Conservation (phyloP, 2,113 vertebrate genomes). For the Leucosticte australis region DNA sequence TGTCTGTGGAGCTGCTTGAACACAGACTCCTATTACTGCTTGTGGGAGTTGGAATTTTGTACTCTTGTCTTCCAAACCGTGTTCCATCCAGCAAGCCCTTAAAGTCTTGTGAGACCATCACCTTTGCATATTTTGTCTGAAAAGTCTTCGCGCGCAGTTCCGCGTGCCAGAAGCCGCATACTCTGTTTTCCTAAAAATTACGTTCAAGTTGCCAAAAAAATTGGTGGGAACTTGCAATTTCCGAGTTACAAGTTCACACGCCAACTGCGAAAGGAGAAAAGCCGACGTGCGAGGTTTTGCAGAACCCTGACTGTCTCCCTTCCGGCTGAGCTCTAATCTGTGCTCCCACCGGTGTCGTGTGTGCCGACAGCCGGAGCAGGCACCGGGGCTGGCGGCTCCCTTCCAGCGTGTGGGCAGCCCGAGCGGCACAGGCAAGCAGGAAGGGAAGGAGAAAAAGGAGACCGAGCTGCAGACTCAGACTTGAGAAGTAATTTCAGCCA, state of each 20-base stretch:
- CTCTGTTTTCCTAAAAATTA: slow-evolving; percentile 60
- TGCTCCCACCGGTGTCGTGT: slow-evolving; percentile 22
- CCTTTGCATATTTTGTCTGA: slow-evolving; percentile 62
- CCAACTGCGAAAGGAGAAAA: slow-evolving; percentile 54
- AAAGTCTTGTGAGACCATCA: slow-evolving; percentile 50
- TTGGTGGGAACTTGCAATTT: slow-evolving; percentile 47
- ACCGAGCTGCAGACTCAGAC: neutral
- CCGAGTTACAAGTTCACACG: slow-evolving; percentile 55
- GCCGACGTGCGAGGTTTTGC: slow-evolving; percentile 42
- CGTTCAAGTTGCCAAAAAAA: slow-evolving; percentile 40
- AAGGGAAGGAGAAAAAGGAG: neutral
- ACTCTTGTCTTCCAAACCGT: neutral
- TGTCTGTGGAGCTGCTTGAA: slow-evolving; percentile 8
- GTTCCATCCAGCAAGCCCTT: slow-evolving; percentile 41
- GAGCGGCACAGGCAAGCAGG: neutral
- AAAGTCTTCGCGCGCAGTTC: neutral
- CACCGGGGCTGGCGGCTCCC: neutral
- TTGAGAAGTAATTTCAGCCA: neutral
- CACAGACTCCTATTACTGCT: slow-evolving; percentile 29
- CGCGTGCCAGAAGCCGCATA: slow-evolving; percentile 26
- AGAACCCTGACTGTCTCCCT: slow-evolving; percentile 32
- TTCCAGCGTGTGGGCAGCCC: slow-evolving; percentile 45
- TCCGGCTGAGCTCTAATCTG: slow-evolving; percentile 45
- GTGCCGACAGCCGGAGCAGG: slow-evolving; percentile 37
- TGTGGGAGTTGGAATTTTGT: slow-evolving; percentile 11